Percentiles rank a stretch among this genome's conserved stretches.
Evolutionary conservation across 2,888 invertebrate genomes (phyloP).

Genomic region (Campoletis raptor): DNA sequence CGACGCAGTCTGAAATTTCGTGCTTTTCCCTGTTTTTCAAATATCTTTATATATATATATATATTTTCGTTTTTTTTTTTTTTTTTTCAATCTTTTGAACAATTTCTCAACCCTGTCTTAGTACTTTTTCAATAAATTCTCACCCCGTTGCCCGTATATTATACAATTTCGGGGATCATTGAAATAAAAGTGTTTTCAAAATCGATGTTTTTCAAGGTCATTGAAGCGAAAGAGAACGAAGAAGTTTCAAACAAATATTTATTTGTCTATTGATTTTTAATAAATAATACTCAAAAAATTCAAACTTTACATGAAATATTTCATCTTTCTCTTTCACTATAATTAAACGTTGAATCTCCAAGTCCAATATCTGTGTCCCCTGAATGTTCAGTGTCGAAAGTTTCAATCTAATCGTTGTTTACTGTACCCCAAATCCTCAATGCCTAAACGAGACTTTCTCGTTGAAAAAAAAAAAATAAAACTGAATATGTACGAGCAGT

Average conservation of each 20-base stretch:
- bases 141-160: conserved; percentile 42
- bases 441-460: conserved; percentile 61
- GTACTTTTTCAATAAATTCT: conserved; percentile 20
- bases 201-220: conserved; percentile 63
- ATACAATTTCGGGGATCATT: conserved; percentile 60
- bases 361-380: conserved; percentile 74
- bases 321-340: conserved; percentile 56
- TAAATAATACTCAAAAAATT: not conserved
- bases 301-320: not conserved
- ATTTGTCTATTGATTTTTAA: not conserved
- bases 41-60: conserved; percentile 12
- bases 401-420: conserved; percentile 78
- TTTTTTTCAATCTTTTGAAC: not conserved
- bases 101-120: conserved; percentile 27
- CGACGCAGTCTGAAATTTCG: conserved; percentile 57
- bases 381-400: conserved; percentile 80
- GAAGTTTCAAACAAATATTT: not conserved
- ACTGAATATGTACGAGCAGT: conserved; percentile 46
- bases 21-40: conserved; percentile 26
- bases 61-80: not conserved
- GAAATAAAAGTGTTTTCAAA: conserved; percentile 59
- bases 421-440: conserved; percentile 65
- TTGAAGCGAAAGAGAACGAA: conserved; percentile 50
- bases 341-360: conserved; percentile 64
- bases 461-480: conserved; percentile 35